Base-by-base conservation (phyloP, 92 coral and sea anemone genomes). In the Pocillopora meandrina region DNA sequence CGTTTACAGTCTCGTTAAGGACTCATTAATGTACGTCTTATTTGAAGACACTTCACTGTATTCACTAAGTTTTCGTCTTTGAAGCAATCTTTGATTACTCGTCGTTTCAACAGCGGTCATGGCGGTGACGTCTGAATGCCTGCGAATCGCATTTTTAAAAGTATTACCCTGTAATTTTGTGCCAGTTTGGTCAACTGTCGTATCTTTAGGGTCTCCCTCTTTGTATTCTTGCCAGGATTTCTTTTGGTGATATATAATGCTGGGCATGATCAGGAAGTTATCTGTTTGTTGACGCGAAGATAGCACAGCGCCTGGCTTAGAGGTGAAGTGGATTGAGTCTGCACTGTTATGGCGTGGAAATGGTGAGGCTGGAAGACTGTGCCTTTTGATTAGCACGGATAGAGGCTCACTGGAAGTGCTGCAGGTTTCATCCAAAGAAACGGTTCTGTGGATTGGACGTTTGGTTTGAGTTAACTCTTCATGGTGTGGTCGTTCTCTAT, bases 341-440 rank as follows among this genome's bases (percentile, higher is more conserved):
- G 14, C 68, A 42, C 52, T 36, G 42, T 42, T 33, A 35, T 36
- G n/a, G 70, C 60, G 23, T 15, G 69, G 69, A 23, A 59, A 59
- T 35, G 35, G 61, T n/a, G 78, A 71, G 71, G 71, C 35, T 56
- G 85, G 85, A n/a, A 81, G 85, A 21, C 77, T 71, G 77, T 26
- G 61, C 21, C 85, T 59, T 57, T 60, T 80, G 23, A 1, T 42
- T 57, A 9, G 2, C 15, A 20, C 19, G 0, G 36, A 13, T 7
- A 35, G 58, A 35, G 20, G 76, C 49, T n/a, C 12, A 77, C 36
- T 26, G 3, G 66, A 7, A 16, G 75, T 12, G 65, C 33, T n/a
- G 66, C 52, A 2, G 6, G 65, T 80, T 56, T 68, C 84, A 14
- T 26, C 84, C 1, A 13, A 20, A 9, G 19, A 35, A 4, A 61